Conservation (phyloP, 2,113 vertebrate genomes). For the Elgaria multicarinata region DNA sequence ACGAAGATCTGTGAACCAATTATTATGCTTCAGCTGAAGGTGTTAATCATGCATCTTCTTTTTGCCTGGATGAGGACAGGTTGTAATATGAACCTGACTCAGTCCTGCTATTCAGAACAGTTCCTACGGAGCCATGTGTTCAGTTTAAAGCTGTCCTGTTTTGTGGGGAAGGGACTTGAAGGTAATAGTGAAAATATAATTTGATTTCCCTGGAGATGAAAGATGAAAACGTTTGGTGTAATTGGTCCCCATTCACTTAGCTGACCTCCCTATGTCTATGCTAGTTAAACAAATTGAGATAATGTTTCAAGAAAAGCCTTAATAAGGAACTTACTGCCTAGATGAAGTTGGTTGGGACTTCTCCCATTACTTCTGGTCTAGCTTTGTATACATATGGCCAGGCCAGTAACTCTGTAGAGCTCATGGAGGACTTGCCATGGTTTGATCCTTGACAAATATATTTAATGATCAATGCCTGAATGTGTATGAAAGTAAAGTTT, state of each 20-base stretch:
- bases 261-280: not conserved
- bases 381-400: not conserved
- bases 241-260: not conserved
- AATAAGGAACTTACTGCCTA: not conserved
- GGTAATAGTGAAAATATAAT: not conserved
- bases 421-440: not conserved
- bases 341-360: not conserved
- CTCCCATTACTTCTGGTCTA: not conserved
- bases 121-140: not conserved
- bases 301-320: not conserved
- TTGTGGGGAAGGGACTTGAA: not conserved
- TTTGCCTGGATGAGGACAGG: not conserved
- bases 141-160: not conserved
- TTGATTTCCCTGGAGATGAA: rapidly evolving
- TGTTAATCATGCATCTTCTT: not conserved
- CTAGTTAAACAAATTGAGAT: not conserved
- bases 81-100: not conserved
- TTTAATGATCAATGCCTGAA: not conserved
- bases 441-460: not conserved
- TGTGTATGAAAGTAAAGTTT: not conserved
- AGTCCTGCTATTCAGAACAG: not conserved
- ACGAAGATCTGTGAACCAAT: not conserved
- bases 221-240: rapidly evolving
- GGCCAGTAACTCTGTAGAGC: not conserved
- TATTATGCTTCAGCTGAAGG: not conserved